Evolutionary conservation across 2,888 invertebrate genomes (phyloP), one percentile per base, ranked within the genome.

Genomic region (Callyntrura guangdongensis): DNA sequence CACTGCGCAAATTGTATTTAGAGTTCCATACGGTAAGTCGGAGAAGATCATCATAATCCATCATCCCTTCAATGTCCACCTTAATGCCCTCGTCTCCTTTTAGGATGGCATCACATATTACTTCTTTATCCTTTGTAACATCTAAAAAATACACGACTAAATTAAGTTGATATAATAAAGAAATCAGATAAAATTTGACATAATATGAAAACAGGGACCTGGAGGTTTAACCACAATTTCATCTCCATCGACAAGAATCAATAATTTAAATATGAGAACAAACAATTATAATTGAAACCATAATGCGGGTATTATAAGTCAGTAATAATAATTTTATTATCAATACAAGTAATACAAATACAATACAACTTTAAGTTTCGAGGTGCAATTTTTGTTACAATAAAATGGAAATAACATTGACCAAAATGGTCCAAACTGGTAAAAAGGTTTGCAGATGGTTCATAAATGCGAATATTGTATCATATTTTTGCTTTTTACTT

Each of bases 1-100:
- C 86, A 11, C 14, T 36, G 9, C 59, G 25, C 11, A 91, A 27
- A 1, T 72, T 61, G 22, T 82, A 81, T 36, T 91, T 91, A 11
- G 22, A n/a, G 17, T 83, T 90, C 91, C 91, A 91, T 11, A 86
- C 59, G 20, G 74, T 67, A 3, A 91, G 67, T 27, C 72, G 61
- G 5, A 89, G 77, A 11, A 91, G 25, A 59, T 91, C 91, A n/a
- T 86, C 86, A 27, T 91, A 91, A n/a, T 61, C 77, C 90, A 91
- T 69, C 53, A 77, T 20, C 11, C 89, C 89, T 8, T 14, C 12
- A 27, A 89, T 53, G 56, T 61, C 77, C 9, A 89, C 53, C 53
- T 89, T 89, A 17, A 77, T 67, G 25, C 82, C 72, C 0, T 20
- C 47, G 22, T 86, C 79, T n/a, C 47, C 56, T n/a, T 11, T 36